Base-by-base conservation (phyloP, 2,797 vertebrate genomes). In the Sebastes hubbsi region DNA sequence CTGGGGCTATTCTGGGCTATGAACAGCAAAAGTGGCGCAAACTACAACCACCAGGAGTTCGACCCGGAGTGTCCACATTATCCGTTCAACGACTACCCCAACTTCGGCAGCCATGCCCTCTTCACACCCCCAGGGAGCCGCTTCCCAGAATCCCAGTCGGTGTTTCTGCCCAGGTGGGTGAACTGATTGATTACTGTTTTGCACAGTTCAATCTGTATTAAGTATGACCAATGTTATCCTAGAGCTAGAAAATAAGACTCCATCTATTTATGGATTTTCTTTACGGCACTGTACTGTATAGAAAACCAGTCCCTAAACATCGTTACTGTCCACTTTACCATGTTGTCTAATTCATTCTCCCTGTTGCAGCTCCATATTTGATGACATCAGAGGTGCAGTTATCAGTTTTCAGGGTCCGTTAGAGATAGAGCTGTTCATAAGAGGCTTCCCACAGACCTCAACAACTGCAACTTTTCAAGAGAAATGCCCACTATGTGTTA, bases 1-100 rank as follows among this genome's bases (percentile, higher is more conserved):
- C 88, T 96, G 66, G 96, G 96, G 54, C 91, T 97, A 8, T 96
- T 96, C 70, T 96, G 95, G 96, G 96, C 96, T 18, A 96, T 96
- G 95, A 96, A 96, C 89, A 94, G 90, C 71, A 96, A 96, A 85
- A 93, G 79, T 82, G 82, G 87, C 1, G 81, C 69, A 8, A 94
- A 89, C 89, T 95, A 95, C 91, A 93, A 89, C 82, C 94, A 91
- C 56, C 91, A 65, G 52, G 93, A 95, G 29, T 92, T 87, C 52
- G 84, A 91, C 70, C 89, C 89, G 3, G 94, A 94, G 3, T 94
- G 93, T 46, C 93, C 93, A 30, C 93, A 94, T 78, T 94, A 92
- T 71, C 90, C 91, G 0, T 94, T 87, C 70, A 90, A 90, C 36
- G 92, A 95, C 62, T 94, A 92, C 80, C 88, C 89, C 71, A 92